A percentile compares a stretch with the other conserved stretches of the same genome.
phyloP scores from a whole-genome alignment of 2,888 invertebrate species.

The Acleris literana region DNA sequence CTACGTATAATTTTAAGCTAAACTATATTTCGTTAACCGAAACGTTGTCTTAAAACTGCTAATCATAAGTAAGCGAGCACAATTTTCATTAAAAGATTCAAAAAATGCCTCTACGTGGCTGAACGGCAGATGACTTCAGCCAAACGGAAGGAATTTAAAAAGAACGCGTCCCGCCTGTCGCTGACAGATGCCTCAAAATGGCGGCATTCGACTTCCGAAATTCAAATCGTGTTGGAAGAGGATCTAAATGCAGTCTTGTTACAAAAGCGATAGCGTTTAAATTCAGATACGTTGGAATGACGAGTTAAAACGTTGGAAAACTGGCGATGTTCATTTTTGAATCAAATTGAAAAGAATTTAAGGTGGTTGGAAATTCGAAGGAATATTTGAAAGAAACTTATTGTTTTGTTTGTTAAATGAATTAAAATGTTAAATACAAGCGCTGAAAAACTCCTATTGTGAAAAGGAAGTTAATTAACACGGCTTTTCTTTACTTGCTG shows the following conservation, averaged over 20 bases:
- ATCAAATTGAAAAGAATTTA: conserved; percentile 2
- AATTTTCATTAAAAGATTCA: conserved; percentile 11
- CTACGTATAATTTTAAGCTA: too few relatives aligned
- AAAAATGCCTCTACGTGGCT: conserved; percentile 12
- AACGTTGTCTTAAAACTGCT: background rate
- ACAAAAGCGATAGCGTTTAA: too few relatives aligned
- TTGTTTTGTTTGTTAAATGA: background rate
- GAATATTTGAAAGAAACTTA: background rate
- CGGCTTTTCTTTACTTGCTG: too few relatives aligned
- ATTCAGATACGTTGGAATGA: too few relatives aligned
- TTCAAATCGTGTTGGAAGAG: conserved; percentile 32
- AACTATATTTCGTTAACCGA: too few relatives aligned
- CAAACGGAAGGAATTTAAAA: conserved; percentile 38
- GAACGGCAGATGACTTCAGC: conserved; percentile 31
- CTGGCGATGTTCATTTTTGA: background rate
- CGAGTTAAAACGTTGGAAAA: too few relatives aligned
- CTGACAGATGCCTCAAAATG: conserved; percentile 60
- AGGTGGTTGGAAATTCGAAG: background rate
- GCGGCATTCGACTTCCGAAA: conserved; percentile 38
- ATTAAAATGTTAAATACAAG: too few relatives aligned
- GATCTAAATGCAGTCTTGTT: too few relatives aligned
- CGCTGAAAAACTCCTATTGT: too few relatives aligned
- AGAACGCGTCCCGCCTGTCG: conserved; percentile 54
- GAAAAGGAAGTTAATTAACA: too few relatives aligned
- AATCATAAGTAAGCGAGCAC: conserved; percentile 1